Evolutionary conservation across 1,140 invertebrate genomes (phyloP).

Genomic region (Pseudobourletiella spinata): DNA sequence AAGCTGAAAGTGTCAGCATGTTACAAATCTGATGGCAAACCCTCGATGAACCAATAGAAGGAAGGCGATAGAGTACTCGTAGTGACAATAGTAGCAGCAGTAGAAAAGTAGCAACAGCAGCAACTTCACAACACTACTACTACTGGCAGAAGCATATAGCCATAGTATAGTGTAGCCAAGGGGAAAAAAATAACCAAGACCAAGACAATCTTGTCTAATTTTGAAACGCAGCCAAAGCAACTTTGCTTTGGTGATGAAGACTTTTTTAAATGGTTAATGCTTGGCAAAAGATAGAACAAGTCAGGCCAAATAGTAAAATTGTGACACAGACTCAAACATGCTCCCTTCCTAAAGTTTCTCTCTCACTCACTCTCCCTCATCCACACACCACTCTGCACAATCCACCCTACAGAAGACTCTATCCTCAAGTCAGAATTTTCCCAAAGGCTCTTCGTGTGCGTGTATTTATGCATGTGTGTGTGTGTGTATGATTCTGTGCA

Average conservation of each 20-base stretch:
- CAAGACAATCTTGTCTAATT: slow-evolving; percentile 26
- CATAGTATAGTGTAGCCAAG: no score
- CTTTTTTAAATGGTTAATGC: not conserved
- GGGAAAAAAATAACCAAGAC: slow-evolving; percentile 22
- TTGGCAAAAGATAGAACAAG: slow-evolving; percentile 7
- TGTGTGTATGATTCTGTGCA: no score
- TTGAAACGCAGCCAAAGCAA: slow-evolving; percentile 15
- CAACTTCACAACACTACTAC: slow-evolving; percentile 17
- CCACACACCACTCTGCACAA: no score
- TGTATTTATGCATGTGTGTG: no score
- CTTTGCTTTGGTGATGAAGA: not conserved
- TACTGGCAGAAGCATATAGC: slow-evolving; percentile 31
- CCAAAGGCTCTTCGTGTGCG: no score
- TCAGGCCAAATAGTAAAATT: not conserved
- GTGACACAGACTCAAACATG: not conserved
- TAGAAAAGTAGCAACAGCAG: not conserved
- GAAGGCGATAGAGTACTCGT: slow-evolving; percentile 23
- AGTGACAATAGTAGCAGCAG: slow-evolving; percentile 1
- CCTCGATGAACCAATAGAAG: no score
- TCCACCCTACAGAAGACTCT: no score
- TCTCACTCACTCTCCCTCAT: no score
- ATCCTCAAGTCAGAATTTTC: no score
- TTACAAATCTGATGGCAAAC: not conserved
- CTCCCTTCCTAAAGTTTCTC: no score
- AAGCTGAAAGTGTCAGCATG: not conserved